phyloP scores from a whole-genome alignment of 2,888 invertebrate genomes.

The Apamea crenata region DNA sequence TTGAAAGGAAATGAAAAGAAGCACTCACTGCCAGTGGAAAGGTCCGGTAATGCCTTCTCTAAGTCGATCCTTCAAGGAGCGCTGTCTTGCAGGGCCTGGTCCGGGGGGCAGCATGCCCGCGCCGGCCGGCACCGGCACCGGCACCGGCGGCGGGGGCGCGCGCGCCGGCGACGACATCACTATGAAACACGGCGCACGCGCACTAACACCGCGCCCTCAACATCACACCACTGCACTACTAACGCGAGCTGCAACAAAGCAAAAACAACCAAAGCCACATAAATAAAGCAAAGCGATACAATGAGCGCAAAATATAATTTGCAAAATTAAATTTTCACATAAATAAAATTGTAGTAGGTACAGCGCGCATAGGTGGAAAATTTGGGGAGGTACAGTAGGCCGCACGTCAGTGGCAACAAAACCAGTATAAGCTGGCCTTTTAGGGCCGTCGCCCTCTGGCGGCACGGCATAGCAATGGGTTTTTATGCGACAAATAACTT shows the following conservation, averaged over 20 bases:
- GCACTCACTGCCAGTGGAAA: conserved; percentile 95
- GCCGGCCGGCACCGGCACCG: conserved; percentile 82
- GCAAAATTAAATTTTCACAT: conserved; percentile 66
- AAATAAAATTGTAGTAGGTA: conserved; percentile 64
- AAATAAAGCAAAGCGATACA: conserved; percentile 85
- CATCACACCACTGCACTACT: conserved; percentile 86
- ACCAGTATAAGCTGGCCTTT: not conserved
- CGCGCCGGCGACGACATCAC: conserved; percentile 86
- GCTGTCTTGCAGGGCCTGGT: conserved; percentile 92
- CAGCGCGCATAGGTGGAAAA: conserved; percentile 51
- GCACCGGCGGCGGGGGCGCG: conserved; percentile 78
- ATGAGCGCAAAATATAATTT: conserved; percentile 70
- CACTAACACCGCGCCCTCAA: conserved; percentile 78
- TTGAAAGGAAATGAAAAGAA: conserved; percentile 53
- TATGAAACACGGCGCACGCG: conserved; percentile 68
- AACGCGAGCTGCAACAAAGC: conserved; percentile 88
- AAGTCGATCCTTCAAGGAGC: conserved; percentile 94
- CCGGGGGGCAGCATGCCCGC: conserved; percentile 87
- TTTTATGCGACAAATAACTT: no score
- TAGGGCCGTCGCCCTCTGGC: no score
- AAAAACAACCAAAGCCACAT: conserved; percentile 87
- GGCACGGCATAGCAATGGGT: no score
- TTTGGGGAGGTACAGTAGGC: not conserved
- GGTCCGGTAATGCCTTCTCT: conserved; percentile 95
- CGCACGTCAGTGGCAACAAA: not conserved